Conservation (phyloP, 2,888 invertebrate genomes). For the Odontocerum albicorne region DNA sequence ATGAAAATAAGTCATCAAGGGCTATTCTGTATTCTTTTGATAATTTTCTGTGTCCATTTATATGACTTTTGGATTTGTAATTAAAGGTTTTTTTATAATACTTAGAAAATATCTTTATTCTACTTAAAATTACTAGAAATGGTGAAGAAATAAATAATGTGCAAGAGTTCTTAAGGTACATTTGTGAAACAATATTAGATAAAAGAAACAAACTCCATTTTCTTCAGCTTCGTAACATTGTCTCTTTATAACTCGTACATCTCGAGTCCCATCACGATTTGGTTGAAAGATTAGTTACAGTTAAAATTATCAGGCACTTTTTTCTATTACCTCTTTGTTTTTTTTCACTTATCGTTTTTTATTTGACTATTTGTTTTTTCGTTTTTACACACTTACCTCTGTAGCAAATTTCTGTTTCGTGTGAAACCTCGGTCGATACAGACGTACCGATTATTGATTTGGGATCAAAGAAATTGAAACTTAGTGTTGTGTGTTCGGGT, state of each 20-base stretch:
- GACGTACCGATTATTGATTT: conserved; percentile 68
- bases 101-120: no score
- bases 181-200: not conserved
- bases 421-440: conserved; percentile 78
- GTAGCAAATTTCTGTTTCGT: conserved; percentile 88
- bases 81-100: no score
- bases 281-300: conserved; percentile 2
- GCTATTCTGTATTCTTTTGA: no score
- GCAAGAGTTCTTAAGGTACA: not conserved
- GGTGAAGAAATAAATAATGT: not conserved
- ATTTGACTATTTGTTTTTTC: conserved; percentile 43
- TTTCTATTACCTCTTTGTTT: conserved; percentile 7
- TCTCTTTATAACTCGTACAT: no score
- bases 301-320: conserved; percentile 30
- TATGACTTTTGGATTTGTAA: no score
- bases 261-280: no score
- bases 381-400: conserved; percentile 82
- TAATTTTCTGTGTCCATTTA: no score
- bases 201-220: no score
- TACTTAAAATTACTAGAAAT: no score
- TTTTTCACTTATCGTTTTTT: conserved; percentile 4
- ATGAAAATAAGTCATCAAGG: no score
- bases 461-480: conserved; percentile 55
- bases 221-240: no score
- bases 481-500: conserved; percentile 47